Conservation (phyloP, 2,113 vertebrate species). For the Egretta garzetta region DNA sequence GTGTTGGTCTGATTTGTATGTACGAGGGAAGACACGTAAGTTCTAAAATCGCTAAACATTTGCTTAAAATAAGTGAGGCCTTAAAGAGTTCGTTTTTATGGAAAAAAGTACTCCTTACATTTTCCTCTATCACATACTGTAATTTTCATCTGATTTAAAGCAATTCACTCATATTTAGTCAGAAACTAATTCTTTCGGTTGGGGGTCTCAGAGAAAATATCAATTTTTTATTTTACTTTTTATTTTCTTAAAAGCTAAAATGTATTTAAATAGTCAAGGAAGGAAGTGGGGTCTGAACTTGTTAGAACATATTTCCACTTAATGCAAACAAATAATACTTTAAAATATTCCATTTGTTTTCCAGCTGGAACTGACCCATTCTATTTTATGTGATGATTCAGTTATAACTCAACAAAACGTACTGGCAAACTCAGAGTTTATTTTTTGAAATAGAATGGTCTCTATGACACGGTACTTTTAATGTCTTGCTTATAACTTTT, state of each 20-base stretch:
- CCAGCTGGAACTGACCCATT: not conserved
- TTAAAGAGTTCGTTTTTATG: not conserved
- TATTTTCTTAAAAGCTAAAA: constrained; percentile 53
- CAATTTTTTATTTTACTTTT: not conserved
- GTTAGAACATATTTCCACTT: constrained; percentile 37
- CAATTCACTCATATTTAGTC: not conserved
- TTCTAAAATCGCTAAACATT: not conserved
- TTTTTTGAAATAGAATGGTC: not conserved
- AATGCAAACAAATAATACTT: constrained; percentile 69
- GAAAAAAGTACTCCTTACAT: not conserved
- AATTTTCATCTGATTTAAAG: constrained; percentile 27
- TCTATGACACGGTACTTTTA: not conserved
- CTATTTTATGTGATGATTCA: not conserved
- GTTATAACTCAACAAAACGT: not conserved
- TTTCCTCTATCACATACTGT: not conserved
- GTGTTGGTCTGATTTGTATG: not conserved
- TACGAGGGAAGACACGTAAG: not conserved
- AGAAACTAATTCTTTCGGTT: not conserved
- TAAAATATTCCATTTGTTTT: constrained; percentile 53
- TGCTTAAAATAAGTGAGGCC: not conserved
- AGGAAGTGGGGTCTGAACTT: constrained; percentile 36
- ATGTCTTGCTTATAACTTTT: not conserved
- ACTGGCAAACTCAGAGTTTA: not conserved
- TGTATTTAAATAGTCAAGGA: constrained; percentile 46
- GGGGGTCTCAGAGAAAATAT: not conserved